Conservation (phyloP, 2,113 vertebrate genomes). For the Myotis yumanensis region DNA sequence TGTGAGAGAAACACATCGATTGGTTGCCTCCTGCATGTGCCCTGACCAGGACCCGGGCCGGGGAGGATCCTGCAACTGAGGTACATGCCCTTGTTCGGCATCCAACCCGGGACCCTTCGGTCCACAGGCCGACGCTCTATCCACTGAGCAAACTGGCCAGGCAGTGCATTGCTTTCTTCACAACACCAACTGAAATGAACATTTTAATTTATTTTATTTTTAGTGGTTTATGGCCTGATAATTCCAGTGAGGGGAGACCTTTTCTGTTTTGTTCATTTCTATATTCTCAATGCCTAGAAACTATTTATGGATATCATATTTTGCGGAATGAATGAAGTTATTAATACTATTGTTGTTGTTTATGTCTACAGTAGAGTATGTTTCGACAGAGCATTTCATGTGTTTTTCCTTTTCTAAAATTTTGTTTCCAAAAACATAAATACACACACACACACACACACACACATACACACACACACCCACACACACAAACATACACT, state of each 20-base stretch:
- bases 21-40: too few species aligned
- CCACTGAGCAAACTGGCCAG: too few species aligned
- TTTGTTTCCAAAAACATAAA: background rate
- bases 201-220: background rate
- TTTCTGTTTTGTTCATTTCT: background rate
- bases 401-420: conserved; percentile 14
- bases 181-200: background rate
- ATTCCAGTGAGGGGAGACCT: background rate
- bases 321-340: background rate
- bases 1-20: too few species aligned
- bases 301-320: background rate
- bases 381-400: background rate
- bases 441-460: background rate
- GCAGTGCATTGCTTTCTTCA: background rate
- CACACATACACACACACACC: background rate
- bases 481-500: background rate
- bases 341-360: background rate
- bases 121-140: too few species aligned
- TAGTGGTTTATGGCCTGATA: background rate
- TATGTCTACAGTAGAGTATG: background rate
- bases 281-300: background rate
- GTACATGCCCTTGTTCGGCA: too few species aligned
- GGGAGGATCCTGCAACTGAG: too few species aligned
- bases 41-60: too few species aligned
- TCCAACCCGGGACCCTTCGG: too few species aligned